A percentile compares a stretch with the other conserved stretches of the same genome.
Evolutionary conservation across 2,797 vertebrate genomes (phyloP).

Genomic region (Onychomys arenicola): DNA sequence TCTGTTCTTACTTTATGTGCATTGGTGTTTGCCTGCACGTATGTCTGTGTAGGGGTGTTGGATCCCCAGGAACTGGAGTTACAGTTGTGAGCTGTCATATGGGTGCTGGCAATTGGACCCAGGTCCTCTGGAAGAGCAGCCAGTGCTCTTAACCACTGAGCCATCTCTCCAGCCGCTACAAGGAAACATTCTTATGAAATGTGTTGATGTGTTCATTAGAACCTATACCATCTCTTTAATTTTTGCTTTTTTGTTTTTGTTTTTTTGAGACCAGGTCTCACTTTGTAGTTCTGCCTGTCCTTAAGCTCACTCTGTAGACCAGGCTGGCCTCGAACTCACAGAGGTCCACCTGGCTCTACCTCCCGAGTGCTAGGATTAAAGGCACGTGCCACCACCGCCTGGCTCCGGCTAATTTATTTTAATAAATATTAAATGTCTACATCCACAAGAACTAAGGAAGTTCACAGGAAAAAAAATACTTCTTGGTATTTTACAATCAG

Average conservation of each 20-base stretch:
- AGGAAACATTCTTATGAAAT: not conserved
- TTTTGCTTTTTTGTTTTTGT: not conserved
- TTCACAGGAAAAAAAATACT: conserved; percentile 54
- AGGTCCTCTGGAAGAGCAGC: not conserved
- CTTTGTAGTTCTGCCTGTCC: not conserved
- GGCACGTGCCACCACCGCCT: no score
- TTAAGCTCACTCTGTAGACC: not conserved
- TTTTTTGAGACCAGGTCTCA: not conserved
- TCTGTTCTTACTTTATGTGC: not conserved
- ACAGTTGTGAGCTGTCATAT: not conserved
- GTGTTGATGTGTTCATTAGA: conserved; percentile 3
- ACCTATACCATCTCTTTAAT: not conserved
- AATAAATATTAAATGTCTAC: conserved; percentile 37
- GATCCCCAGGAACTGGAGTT: not conserved
- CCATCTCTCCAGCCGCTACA: no score
- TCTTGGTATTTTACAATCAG: conserved; percentile 27
- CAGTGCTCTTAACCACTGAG: not conserved
- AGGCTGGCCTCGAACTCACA: not conserved
- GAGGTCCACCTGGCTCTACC: not conserved
- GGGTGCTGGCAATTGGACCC: not conserved
- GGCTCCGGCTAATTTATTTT: not conserved
- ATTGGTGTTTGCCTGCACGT: not conserved
- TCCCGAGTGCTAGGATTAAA: not conserved
- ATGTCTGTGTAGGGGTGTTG: not conserved
- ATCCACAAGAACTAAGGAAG: not conserved